A percentile compares a stretch with the other conserved stretches of the same genome.
Evolutionary conservation across 1,140 invertebrate genomes (phyloP).

Genomic region (Halictus rubicundus): DNA sequence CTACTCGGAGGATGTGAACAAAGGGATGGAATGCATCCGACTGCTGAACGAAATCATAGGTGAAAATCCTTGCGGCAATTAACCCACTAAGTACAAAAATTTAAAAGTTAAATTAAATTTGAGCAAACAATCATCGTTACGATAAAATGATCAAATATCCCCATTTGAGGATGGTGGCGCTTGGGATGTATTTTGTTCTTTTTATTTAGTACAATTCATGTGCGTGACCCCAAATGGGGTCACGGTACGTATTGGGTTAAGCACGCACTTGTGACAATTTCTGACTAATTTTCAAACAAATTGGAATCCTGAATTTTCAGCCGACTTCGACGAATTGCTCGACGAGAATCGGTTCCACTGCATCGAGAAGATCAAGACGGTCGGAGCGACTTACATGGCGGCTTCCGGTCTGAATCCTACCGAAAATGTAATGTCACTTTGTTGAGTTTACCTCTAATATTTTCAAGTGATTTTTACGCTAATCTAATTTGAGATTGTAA

Average conservation of each 20-base stretch:
- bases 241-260: background rate
- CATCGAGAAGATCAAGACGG: conserved; percentile 99
- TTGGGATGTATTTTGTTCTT: too few relatives aligned
- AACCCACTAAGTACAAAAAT: too few relatives aligned
- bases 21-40: conserved; percentile 98
- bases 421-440: conserved; percentile 82
- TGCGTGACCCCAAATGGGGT: too few relatives aligned
- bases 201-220: too few relatives aligned
- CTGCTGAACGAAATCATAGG: conserved; percentile 99
- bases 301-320: conserved; percentile 75
- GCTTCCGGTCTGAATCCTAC: conserved; percentile 96
- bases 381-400: conserved; percentile 98
- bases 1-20: conserved; percentile 98
- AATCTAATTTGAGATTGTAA: background rate
- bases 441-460: too few relatives aligned
- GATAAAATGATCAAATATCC: too few relatives aligned
- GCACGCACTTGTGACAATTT: background rate
- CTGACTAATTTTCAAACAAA: background rate
- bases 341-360: conserved; percentile 93
- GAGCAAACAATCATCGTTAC: too few relatives aligned
- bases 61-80: conserved; percentile 71
- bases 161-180: too few relatives aligned
- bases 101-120: too few relatives aligned
- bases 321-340: conserved; percentile 95
- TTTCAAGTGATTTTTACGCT: too few relatives aligned